Evolutionary conservation across 2,113 vertebrate species (phyloP).

Genomic region (Hippotragus niger): DNA sequence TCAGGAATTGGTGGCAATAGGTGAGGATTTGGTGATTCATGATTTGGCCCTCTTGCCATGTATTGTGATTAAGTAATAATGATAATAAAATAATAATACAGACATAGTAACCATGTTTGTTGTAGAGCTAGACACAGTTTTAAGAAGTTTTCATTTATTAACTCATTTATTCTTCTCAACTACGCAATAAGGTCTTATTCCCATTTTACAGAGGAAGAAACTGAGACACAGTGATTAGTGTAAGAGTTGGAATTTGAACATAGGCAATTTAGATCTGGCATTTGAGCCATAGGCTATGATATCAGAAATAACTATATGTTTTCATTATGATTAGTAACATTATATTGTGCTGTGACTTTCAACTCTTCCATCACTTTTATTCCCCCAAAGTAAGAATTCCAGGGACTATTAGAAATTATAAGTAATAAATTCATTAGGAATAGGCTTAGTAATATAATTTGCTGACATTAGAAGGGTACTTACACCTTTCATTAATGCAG

Average conservation of each 20-base stretch:
- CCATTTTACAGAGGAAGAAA: neutral
- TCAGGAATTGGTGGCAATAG: neutral
- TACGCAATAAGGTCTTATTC: neutral
- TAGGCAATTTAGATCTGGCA: neutral
- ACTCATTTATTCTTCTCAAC: neutral
- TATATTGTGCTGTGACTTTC: neutral
- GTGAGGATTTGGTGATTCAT: neutral
- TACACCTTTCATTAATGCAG: neutral
- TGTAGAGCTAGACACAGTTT: neutral
- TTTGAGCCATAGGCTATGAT: neutral
- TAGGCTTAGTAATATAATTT: neutral
- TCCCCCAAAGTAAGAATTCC: neutral
- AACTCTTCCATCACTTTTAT: neutral
- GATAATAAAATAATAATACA: neutral
- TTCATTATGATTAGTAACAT: neutral
- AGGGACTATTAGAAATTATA: neutral
- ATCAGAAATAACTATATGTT: neutral
- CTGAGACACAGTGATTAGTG: neutral
- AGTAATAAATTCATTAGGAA: conserved; percentile 1
- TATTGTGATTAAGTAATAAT: neutral
- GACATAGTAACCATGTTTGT: neutral
- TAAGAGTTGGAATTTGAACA: neutral
- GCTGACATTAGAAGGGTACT: neutral
- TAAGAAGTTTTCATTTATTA: conserved; percentile 14
- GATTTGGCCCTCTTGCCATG: neutral